Percentiles rank a stretch among this genome's conserved stretches.
phyloP scores from a whole-genome alignment of 2,888 invertebrate species.

The Dasypogon diadema region DNA sequence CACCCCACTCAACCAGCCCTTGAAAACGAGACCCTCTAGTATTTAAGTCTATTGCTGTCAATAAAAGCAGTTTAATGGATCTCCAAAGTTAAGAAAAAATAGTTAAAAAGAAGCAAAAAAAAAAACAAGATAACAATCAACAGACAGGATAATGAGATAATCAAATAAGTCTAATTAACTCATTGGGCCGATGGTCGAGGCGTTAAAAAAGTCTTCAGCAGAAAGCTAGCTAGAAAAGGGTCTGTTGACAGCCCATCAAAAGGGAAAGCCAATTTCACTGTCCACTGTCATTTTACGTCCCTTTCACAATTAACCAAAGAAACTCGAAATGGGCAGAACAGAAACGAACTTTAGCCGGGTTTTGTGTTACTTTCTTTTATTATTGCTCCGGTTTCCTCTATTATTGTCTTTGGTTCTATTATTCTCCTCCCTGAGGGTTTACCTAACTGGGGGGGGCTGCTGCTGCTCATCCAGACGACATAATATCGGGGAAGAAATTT shows the following conservation, averaged over 20 bases:
- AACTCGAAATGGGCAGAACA: not conserved
- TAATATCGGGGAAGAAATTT: constrained; percentile 14
- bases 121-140: too few species aligned
- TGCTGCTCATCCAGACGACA: not conserved
- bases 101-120: too few species aligned
- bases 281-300: constrained; percentile 9
- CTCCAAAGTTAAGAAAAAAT: not conserved
- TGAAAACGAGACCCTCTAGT: too few species aligned
- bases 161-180: constrained; percentile 30
- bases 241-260: not conserved
- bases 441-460: not conserved
- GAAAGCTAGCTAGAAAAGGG: not conserved
- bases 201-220: not conserved
- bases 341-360: not conserved
- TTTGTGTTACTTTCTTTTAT: not conserved
- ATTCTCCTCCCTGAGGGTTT: not conserved
- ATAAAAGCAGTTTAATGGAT: too few species aligned
- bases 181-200: not conserved
- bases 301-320: constrained; percentile 15
- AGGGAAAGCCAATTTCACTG: constrained; percentile 19
- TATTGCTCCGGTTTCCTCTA: not conserved
- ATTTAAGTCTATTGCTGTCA: too few species aligned
- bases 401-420: not conserved
- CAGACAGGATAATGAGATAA: constrained; percentile 20
- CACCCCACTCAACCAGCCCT: too few species aligned